Evolutionary conservation across 2,888 invertebrate species (phyloP), one percentile per base, ranked within the genome.

Genomic region (Endomychus coccineus): DNA sequence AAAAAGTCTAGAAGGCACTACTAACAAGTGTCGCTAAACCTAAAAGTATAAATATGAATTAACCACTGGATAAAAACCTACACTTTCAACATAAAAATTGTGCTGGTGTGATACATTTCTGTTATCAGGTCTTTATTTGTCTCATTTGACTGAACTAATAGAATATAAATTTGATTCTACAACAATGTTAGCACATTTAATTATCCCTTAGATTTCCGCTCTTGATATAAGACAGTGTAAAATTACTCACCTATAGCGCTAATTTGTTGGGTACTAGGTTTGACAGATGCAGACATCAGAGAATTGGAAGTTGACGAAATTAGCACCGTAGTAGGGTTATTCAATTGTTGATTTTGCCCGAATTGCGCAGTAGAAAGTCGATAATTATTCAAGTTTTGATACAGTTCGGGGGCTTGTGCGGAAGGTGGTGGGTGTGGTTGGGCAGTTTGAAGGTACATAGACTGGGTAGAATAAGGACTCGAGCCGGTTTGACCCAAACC

Each of bases 221-320:
- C n/a, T n/a, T n/a, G n/a, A n/a, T n/a, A n/a, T n/a, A n/a, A n/a
- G n/a, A n/a, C 14, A 35, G 4, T 13, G 4, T 5, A 29, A 14
- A 29, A 33, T 5, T 21, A 52, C 59, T 56, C 48, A 64, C 88
- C 87, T 50, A 89, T 88, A 39, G 88, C 86, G 46, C 87, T 87
- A 50, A 88, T 83, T 54, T 80, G 80, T 64, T 86, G 86, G 43
- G 79, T 77, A 21, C 83, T 78, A 5, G 85, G 82, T 57, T 89
- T 90, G 33, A 88, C 86, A 41, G 83, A 83, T 21, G 87, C 82
- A 3, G 89, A 87, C 88, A 90, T 90, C 50, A 90, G 71, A 19
- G 85, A 85, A 65, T 88, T 89, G 40, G 88, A 84, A 37, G 85
- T 83, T 44, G 88, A 84, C 22, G 88, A 87, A 49, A 90, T 90